Evolutionary conservation across 1,140 invertebrate genomes (phyloP).

Genomic region (Adelges cooleyi): DNA sequence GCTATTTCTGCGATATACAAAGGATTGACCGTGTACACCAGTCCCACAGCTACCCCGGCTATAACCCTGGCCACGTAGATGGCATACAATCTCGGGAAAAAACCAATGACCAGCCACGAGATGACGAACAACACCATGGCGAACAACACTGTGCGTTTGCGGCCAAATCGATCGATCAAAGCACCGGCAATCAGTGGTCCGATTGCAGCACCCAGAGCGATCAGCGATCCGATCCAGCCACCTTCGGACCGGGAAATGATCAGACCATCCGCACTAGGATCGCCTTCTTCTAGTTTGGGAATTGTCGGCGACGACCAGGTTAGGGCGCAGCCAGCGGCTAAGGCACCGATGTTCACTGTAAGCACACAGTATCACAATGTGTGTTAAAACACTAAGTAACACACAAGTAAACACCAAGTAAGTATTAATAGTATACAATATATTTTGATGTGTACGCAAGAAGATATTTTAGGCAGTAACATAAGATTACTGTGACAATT

Average conservation of each 20-base stretch:
- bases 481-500: too few species aligned
- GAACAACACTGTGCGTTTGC: conserved; percentile 39
- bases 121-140: conserved; percentile 20
- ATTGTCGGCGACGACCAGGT: conserved; percentile 64
- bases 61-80: conserved; percentile 32
- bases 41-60: conserved; percentile 55
- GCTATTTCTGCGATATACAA: conserved; percentile 71
- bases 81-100: conserved; percentile 34
- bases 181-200: conserved; percentile 36
- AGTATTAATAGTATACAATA: too few species aligned
- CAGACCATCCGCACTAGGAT: background rate
- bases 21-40: conserved; percentile 60
- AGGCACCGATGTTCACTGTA: conserved; percentile 53
- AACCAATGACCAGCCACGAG: conserved; percentile 40
- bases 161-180: conserved; percentile 59
- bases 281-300: conserved; percentile 42
- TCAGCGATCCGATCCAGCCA: conserved; percentile 28
- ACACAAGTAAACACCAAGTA: too few species aligned
- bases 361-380: too few species aligned
- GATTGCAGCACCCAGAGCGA: conserved; percentile 29
- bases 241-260: conserved; percentile 2
- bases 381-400: too few species aligned
- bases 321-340: conserved; percentile 50
- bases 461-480: too few species aligned
- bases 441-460: too few species aligned